phyloP scores from a whole-genome alignment of 1,140 invertebrate species.

The Anoplophora glabripennis region DNA sequence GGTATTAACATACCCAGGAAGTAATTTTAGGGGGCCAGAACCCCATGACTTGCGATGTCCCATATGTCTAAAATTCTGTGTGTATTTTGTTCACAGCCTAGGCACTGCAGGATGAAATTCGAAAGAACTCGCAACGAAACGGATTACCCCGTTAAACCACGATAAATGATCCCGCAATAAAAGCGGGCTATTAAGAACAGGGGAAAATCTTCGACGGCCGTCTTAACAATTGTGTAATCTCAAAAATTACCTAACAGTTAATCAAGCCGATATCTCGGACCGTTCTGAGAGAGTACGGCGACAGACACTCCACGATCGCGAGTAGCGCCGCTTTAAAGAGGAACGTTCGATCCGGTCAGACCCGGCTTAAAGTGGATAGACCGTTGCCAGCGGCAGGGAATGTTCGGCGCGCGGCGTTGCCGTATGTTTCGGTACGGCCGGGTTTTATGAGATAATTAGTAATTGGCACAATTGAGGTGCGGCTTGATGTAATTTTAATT shows the following conservation, averaged over 20 bases:
- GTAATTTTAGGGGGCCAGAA: not conserved
- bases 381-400: constrained; percentile 6
- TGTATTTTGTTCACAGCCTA: no score
- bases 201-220: not conserved
- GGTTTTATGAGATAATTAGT: no score
- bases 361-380: constrained; percentile 8
- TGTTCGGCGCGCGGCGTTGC: constrained; percentile 4
- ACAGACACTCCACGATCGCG: constrained; percentile 9
- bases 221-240: constrained; percentile 18
- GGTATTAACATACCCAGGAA: not conserved
- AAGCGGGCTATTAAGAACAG: constrained; percentile 1
- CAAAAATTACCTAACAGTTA: constrained; percentile 21
- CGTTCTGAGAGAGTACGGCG: constrained; percentile 6
- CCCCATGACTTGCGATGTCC: not conserved
- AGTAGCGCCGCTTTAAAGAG: constrained; percentile 19
- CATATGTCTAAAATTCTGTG: no score
- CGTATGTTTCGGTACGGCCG: not conserved
- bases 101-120: not conserved
- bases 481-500: no score
- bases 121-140: not conserved
- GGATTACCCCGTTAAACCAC: not conserved
- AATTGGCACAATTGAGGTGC: no score
- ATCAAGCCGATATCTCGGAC: constrained; percentile 22
- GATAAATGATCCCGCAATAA: not conserved
- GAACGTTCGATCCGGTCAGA: not conserved